Evolutionary conservation across 2,797 vertebrate genomes (phyloP).

Genomic region (Poeciliopsis infans): DNA sequence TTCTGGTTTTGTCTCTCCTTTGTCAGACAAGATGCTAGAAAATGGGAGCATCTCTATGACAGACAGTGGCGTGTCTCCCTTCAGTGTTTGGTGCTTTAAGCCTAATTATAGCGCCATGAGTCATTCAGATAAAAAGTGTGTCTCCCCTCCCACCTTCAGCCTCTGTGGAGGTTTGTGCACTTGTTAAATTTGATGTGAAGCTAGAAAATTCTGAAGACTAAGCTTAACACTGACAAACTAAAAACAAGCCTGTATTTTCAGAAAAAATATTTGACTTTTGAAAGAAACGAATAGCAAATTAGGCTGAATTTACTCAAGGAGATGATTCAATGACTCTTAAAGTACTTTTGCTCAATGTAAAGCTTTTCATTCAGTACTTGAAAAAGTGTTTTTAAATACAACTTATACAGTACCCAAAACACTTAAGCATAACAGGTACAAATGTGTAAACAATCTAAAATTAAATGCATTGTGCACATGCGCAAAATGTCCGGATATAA

Average conservation of each 20-base stretch:
- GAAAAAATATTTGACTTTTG: not conserved
- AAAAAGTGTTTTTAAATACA: not conserved
- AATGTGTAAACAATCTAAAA: not conserved
- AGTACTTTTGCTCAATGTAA: not conserved
- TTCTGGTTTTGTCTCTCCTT: not conserved
- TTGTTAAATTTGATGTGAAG: not conserved
- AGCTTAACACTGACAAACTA: not conserved
- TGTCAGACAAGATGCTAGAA: not conserved
- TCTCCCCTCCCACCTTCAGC: not conserved
- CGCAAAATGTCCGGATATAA: no score
- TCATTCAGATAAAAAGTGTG: slow-evolving; percentile 1
- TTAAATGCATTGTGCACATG: not conserved
- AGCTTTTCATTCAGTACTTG: not conserved
- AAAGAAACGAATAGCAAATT: not conserved
- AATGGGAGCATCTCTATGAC: not conserved
- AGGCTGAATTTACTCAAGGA: not conserved
- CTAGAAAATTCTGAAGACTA: not conserved
- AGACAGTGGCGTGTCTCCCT: not conserved
- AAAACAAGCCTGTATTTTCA: not conserved
- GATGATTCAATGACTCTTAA: not conserved
- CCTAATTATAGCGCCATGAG: not conserved
- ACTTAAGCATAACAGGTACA: not conserved
- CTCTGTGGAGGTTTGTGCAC: not conserved
- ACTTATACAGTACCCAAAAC: not conserved
- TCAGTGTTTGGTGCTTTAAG: not conserved